Conservation (phyloP, 2,113 vertebrate species). For the Physeter macrocephalus region DNA sequence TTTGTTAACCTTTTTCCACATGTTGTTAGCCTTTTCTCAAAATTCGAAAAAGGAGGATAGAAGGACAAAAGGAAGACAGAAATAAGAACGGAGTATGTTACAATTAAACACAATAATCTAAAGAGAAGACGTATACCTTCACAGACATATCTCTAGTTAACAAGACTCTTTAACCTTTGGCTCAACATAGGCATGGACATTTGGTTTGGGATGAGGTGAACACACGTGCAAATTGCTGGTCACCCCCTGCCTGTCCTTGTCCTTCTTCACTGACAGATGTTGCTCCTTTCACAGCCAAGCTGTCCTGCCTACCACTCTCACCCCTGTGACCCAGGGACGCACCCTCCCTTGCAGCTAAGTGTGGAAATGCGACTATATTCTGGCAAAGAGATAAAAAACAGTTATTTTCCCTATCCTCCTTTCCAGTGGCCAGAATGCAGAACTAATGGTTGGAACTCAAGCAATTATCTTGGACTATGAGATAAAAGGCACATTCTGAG, state of each 20-base stretch:
- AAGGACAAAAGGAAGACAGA: not conserved
- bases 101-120: not conserved
- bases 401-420: not conserved
- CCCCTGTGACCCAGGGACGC: not conserved
- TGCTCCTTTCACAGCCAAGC: not conserved
- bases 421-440: not conserved
- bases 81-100: not conserved
- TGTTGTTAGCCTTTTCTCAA: not conserved
- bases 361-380: not conserved
- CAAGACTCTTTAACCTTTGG: not conserved
- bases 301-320: not conserved
- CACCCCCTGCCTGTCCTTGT: not conserved
- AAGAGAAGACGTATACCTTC: not conserved
- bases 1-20: not conserved
- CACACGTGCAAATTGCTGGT: not conserved
- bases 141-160: not conserved
- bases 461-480: not conserved
- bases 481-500: not conserved
- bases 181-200: accelerated
- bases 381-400: not conserved
- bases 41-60: not conserved
- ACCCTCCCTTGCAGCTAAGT: not conserved
- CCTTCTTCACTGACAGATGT: too few species aligned
- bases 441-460: not conserved
- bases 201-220: not conserved